A percentile compares a stretch with the other conserved stretches of the same genome.
Conservation (phyloP, 2,888 invertebrate species). For the Isotomurus palustris region DNA sequence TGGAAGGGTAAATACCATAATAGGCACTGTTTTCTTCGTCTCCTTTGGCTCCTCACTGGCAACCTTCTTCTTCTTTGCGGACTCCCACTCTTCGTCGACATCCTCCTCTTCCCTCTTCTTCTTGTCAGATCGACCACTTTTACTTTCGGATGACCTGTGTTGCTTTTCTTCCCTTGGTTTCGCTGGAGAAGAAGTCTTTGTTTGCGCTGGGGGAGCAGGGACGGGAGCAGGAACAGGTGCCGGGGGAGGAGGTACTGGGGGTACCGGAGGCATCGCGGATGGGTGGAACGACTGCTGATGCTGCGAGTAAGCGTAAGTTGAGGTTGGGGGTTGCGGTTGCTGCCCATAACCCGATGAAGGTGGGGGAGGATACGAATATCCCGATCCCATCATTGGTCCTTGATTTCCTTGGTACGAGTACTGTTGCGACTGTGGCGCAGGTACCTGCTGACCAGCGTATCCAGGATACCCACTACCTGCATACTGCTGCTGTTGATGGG, state of each 20-base stretch:
- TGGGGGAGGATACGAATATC: background rate
- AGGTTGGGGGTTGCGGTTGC: background rate
- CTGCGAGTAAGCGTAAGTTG: background rate
- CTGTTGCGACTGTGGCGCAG: background rate
- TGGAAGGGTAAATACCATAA: conserved; percentile 39
- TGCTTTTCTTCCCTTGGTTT: background rate
- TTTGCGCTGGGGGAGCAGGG: background rate
- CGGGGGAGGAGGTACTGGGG: too few species aligned
- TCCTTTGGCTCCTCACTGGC: conserved; percentile 29
- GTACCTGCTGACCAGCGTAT: background rate
- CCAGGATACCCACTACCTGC: too few species aligned
- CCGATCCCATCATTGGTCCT: background rate
- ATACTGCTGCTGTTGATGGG: background rate
- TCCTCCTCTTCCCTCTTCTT: background rate
- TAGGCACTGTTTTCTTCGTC: conserved; percentile 41
- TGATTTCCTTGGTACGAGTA: background rate
- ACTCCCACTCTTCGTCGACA: background rate
- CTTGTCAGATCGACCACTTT: background rate
- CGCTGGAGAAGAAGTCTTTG: background rate
- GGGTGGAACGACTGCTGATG: background rate
- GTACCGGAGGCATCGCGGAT: background rate
- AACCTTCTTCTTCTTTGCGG: background rate
- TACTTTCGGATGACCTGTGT: background rate
- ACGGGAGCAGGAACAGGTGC: background rate
- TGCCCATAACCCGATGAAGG: background rate